These are phyloP conservation scores for Machimus atricapillus DNA, from an alignment of 2,888 invertebrate species.

Conservation along the genomic window DNA sequence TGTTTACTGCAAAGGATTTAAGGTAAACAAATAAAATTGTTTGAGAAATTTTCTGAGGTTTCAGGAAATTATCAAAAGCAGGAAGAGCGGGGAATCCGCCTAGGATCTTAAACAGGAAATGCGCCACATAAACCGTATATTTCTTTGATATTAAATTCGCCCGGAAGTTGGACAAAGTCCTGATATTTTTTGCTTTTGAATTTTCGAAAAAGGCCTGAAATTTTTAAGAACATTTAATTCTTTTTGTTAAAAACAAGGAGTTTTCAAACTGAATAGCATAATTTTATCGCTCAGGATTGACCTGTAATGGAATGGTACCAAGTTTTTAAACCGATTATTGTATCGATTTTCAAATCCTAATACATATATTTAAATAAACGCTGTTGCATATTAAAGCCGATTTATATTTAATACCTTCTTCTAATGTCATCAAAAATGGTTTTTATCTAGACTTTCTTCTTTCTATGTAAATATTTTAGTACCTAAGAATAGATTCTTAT, in stretches of 20 bases:
- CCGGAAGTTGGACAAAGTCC: not conserved
- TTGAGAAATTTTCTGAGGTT: not conserved
- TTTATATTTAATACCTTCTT: too few species aligned
- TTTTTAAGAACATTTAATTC: not conserved
- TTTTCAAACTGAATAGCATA: not conserved
- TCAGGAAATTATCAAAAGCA: not conserved
- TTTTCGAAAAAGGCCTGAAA: not conserved
- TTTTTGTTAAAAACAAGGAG: not conserved
- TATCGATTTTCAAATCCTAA: too few species aligned
- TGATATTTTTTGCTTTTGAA: not conserved
- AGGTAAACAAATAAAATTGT: conserved; percentile 16
- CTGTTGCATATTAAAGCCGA: too few species aligned
- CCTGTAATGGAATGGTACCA: not conserved
- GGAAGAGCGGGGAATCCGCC: not conserved
- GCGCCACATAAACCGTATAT: not conserved
- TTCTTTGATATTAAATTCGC: not conserved
- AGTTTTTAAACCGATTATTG: not conserved
- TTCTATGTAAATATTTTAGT: too few species aligned
- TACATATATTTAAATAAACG: too few species aligned
- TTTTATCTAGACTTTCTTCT: too few species aligned
- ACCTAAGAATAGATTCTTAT: too few species aligned
- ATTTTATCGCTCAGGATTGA: not conserved
- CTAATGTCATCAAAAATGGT: too few species aligned
- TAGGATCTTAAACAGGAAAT: not conserved
- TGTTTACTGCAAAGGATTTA: conserved; percentile 19